Base-by-base conservation (phyloP, 2,888 invertebrate species). In the Trichogramma dendrolimi region DNA sequence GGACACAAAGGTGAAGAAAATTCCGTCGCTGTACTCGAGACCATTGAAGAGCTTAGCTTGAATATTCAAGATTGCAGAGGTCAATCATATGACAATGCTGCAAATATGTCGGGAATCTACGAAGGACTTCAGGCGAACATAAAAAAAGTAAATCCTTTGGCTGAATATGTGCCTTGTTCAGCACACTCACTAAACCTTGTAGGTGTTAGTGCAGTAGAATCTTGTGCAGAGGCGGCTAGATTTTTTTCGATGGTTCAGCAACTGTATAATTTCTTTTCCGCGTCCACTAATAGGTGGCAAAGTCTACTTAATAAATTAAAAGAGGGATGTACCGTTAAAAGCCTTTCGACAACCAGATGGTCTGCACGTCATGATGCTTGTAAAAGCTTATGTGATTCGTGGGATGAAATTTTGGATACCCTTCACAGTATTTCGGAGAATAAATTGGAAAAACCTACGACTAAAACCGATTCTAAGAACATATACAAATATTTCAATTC, bases 171-270 rank as follows among this genome's bases (percentile, higher is more conserved):
- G 43, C 70, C 69, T 44, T 69, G 69, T 61, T 56, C 68, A 48
- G 67, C 67, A 14, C 69, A 68, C 64, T 69, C 69, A 41, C 58
- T 69, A 53, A 69, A 71, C 66, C 60, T 70, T 59, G 67, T 68
- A 38, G 66, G 56, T 41, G 64, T 58, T 44, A 60, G 56, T 50
- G 67, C 68, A 63, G 70, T 67, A 14, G 14, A 14, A 14, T 14
- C 14, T 14, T 14, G 14, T 14, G 14, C 14, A 14, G 14, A 14
- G 14, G 14, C 14, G 27, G 27, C 27, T 27, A 27, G 27, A 27
- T 27, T 27, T 27, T 27, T 27, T 2, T 1, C 27, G 27, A 27
- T 27, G 27, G 27, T 27, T 27, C 27, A 27, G 27, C 27, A 27
- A 27, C 2, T 27, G 27, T 27, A 27, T 27, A 27, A 27, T 27